Base-by-base conservation (phyloP, 2,797 vertebrate genomes). In the Melanotaenia trifasciata region DNA sequence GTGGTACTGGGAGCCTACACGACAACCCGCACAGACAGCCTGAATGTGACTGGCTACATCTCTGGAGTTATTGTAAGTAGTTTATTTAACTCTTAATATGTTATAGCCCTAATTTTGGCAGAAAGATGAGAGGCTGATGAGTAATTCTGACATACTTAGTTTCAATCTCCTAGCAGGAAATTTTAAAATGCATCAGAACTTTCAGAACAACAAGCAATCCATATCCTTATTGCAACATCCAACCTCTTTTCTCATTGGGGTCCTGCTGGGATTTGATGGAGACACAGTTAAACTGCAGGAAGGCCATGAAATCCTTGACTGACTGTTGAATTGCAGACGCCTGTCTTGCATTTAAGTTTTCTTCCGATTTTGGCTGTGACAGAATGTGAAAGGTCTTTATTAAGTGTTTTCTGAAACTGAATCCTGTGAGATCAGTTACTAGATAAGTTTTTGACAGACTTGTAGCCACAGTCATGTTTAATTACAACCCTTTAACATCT, bases 51-150 rank as follows among this genome's bases (percentile, higher is more conserved):
- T 0, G 93, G 94, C 40, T 94, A 93, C 62, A 24, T 22, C 33
- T 90, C 94, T 40, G 94, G 94, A 77, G 72, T 93, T 26, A 88
- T 94, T 68, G 93, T 94, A 79, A 92, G 93, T 80, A 20, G 0
- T 36, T 62, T 18, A 35, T 59, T 11, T 57, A 13, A 32, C 47
- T 10, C 35, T 45, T 0, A 2, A 18, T 26, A 58, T 56, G 20
- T 26, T 40, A 3, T 20, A 0, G 0, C 50, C 7, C 5, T 53
- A 2, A 62, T 69, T 64, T 68, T 45, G 35, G 73, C 40, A n/a
- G 10, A 24, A 0, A 76, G 56, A 60, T 56, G 58, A 68, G 18
- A 63, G 12, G 11, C 12, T 54, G 1, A 20, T 43, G 4, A 45
- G 38, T 43, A 16, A 43, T 62, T 2, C 38, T 45, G 3, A 30